phyloP scores from a whole-genome alignment of 2,113 vertebrate genomes.

The Nesoenas mayeri region DNA sequence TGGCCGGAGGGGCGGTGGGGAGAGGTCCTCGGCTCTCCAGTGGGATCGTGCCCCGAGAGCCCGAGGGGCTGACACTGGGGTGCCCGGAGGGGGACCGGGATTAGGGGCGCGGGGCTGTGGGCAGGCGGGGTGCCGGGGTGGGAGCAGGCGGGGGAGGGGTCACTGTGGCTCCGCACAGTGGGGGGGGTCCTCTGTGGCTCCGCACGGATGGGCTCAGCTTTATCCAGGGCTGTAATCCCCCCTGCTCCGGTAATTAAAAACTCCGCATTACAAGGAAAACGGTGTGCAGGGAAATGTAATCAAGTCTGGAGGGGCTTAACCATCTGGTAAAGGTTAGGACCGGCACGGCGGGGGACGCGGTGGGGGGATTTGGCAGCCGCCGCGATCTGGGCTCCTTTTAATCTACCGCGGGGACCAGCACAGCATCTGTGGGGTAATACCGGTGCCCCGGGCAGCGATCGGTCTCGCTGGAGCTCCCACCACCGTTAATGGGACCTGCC shows the following conservation, averaged over 20 bases:
- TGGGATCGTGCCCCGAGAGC: no score
- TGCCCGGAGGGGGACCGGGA: no score
- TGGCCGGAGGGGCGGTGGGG: no score
- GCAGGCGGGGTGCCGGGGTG: not conserved
- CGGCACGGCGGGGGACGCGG: conserved; percentile 81
- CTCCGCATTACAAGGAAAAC: conserved; percentile 85
- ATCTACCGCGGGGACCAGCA: conserved; percentile 39
- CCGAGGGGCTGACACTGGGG: no score
- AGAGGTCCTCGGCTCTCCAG: no score
- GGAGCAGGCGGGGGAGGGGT: not conserved
- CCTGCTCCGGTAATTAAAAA: conserved; percentile 90
- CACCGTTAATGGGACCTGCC: not conserved
- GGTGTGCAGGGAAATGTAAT: conserved; percentile 87
- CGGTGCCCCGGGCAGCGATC: not conserved
- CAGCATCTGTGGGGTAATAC: conserved; percentile 32
- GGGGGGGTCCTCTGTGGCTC: not conserved
- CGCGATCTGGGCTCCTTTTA: conserved; percentile 54
- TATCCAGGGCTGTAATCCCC: conserved; percentile 88
- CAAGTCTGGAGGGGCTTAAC: conserved; percentile 92
- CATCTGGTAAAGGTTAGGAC: conserved; percentile 94
- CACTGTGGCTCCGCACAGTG: conserved; percentile 36
- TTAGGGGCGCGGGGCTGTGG: no score
- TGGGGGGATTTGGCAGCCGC: conserved; percentile 75
- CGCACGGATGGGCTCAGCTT: conserved; percentile 77
- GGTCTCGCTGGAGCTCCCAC: not conserved